Evolutionary conservation across 2,113 vertebrate genomes (phyloP), one percentile per base, ranked within the genome.

Genomic region (Trematomus loennbergii): DNA sequence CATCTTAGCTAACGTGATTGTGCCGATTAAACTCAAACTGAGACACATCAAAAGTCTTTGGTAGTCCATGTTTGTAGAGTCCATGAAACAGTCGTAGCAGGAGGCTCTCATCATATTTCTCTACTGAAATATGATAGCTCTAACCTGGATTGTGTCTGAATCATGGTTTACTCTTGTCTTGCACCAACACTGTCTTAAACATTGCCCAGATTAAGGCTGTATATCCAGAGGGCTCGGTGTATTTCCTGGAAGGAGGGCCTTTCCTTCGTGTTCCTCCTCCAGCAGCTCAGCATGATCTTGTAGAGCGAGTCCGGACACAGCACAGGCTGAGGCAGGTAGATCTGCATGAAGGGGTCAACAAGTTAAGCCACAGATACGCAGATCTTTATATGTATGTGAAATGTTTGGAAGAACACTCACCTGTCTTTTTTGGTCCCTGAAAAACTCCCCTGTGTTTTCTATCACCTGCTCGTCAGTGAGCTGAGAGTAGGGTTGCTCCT

Each of bases 401-500:
- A 65, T 11, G 25, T 53, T 18, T 54, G 25, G 16, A 2, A 7
- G 1, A 0, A 22, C 40, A 15, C 93, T 78, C 88, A 97, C 98
- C 97, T 98, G 98, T 86, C 96, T 94, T 90, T 97, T 97, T 87
- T 99, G 97, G 92, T 99, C 97, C 88, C 98, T 95, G 94, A 99
- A 99, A 90, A 99, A 99, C 93, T 99, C 98, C n/a, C 98, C 98
- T 0, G 98, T 99, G 92, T 99, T 99, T 84, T 99, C 98, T 2
- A 99, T 99, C 88, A 99, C 98, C 92, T 99, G 98, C 84, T 99
- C 98, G 0, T 99, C 98, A 0, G 97, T 98, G 72, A 99, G 94
- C 91, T 98, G 97, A 18, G 96, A 97, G 87, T 99, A 99, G 0
- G 98, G 98, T 75, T 99, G 98, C 89, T 99, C 98, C 75, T 95